Percentiles rank a stretch among this genome's conserved stretches.
Evolutionary conservation across 2,888 invertebrate species (phyloP).

Genomic region (Apamea sordens): DNA sequence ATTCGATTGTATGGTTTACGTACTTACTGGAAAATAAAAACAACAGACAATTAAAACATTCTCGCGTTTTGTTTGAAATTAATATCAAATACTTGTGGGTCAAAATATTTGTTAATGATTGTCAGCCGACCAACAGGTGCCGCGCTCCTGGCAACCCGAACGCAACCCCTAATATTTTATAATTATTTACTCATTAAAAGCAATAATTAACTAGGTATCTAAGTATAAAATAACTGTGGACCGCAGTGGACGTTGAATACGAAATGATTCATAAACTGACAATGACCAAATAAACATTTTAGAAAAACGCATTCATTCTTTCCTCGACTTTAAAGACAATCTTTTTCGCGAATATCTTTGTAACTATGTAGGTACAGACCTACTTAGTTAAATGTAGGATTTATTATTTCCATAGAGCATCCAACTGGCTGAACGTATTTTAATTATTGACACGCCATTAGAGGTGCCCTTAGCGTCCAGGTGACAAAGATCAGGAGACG

Average conservation of each 20-base stretch:
- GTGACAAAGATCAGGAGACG: neutral
- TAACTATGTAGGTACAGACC: neutral
- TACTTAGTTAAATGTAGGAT: neutral
- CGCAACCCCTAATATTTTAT: conserved; percentile 75
- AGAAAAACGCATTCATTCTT: neutral
- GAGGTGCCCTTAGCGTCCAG: neutral
- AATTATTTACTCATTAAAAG: conserved; percentile 76
- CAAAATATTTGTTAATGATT: conserved; percentile 79
- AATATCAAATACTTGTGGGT: conserved; percentile 69
- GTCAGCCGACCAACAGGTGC: conserved; percentile 76
- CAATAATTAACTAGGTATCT: conserved; percentile 75
- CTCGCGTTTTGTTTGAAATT: conserved; percentile 36
- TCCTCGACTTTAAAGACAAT: too few species aligned
- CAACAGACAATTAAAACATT: conserved; percentile 17
- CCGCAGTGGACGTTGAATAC: conserved; percentile 30
- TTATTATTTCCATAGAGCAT: too few species aligned
- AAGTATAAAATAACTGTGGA: conserved; percentile 73
- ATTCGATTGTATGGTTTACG: neutral
- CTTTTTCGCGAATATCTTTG: neutral
- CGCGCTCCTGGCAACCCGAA: conserved; percentile 59
- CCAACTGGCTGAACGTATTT: neutral
- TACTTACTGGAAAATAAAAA: neutral
- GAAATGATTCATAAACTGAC: conserved; percentile 2
- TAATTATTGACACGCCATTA: neutral
- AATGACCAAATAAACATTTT: neutral